Conservation (phyloP, 1,140 invertebrate species). For the Eumaeus atala region DNA sequence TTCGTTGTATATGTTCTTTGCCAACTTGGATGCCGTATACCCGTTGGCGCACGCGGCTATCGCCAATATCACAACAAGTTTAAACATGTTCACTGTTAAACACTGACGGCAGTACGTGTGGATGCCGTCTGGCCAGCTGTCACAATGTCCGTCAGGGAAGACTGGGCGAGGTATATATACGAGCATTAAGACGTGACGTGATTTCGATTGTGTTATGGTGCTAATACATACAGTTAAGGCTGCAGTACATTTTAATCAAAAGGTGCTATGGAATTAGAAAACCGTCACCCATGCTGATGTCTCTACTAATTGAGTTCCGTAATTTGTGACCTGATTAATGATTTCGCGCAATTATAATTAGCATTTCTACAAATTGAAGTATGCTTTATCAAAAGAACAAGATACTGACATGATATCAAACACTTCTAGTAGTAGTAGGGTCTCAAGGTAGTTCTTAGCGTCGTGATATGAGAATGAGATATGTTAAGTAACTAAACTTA, state of each 20-base stretch:
- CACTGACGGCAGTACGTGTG: constrained; percentile 56
- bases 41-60: constrained; percentile 49
- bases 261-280: constrained; percentile 28
- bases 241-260: constrained; percentile 55
- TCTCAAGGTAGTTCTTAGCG: no score
- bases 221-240: constrained; percentile 39
- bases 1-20: constrained; percentile 77
- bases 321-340: not conserved
- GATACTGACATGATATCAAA: no score
- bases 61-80: constrained; percentile 57
- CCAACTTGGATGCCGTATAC: constrained; percentile 75
- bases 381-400: no score
- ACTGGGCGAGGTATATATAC: constrained; percentile 73
- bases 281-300: constrained; percentile 13
- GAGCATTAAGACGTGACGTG: constrained; percentile 72
- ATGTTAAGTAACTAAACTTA: no score
- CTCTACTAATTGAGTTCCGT: constrained; percentile 7
- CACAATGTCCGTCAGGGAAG: constrained; percentile 67
- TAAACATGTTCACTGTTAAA: constrained; percentile 60
- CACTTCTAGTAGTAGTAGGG: no score
- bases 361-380: no score
- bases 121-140: constrained; percentile 55
- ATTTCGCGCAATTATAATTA: not conserved
- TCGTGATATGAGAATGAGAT: no score
- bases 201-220: constrained; percentile 43